A percentile compares a stretch with the other conserved stretches of the same genome.
Conservation (phyloP, 2,113 vertebrate species). For the Acrocephalus arundinaceus region DNA sequence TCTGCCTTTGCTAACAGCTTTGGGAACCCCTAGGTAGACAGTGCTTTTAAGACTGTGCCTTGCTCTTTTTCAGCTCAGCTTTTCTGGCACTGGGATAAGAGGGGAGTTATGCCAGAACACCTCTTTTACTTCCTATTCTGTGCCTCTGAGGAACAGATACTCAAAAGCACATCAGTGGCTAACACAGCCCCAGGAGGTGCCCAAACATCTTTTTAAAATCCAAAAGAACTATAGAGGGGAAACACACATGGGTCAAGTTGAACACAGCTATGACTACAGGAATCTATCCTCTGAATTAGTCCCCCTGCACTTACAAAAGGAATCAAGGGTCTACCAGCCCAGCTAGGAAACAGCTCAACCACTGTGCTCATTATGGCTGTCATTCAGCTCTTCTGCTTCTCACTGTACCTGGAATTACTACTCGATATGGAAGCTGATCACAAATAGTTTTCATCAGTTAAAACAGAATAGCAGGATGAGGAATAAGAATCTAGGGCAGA, state of each 20-base stretch:
- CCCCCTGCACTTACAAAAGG: neutral
- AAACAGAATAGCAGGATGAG: neutral
- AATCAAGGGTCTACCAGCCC: neutral
- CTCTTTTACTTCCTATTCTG: neutral
- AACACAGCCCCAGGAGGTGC: neutral
- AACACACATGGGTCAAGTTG: neutral
- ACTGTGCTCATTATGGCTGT: neutral
- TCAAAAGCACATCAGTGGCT: neutral
- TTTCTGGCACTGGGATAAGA: neutral
- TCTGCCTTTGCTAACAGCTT: neutral
- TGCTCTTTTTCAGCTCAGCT: neutral
- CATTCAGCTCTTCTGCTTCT: neutral
- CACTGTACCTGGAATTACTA: neutral
- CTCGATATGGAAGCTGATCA: neutral
- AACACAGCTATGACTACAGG: neutral
- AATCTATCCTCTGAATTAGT: neutral
- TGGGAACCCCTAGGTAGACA: neutral
- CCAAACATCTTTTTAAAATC: neutral
- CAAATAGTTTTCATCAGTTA: neutral
- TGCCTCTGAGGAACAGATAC: neutral
- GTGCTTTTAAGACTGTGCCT: neutral
- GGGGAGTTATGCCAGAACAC: neutral
- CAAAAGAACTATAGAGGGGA: neutral
- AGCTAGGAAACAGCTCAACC: neutral
- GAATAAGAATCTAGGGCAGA: neutral